Base-by-base conservation (phyloP, 2,888 invertebrate species). In the Amphipoea oculea region DNA sequence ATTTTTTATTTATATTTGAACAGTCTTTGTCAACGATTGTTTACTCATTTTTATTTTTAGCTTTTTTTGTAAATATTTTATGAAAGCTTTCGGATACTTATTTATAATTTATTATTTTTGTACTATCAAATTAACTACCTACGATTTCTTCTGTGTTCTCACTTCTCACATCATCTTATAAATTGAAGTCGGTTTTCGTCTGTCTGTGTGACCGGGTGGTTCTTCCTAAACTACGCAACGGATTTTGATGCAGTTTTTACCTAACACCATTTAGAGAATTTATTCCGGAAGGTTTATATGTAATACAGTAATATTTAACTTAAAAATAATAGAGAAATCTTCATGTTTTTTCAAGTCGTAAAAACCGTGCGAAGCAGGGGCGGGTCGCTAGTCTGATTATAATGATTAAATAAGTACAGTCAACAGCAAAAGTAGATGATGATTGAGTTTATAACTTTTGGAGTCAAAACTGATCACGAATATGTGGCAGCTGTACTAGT, bases 11-110 rank as follows among this genome's bases (percentile, higher is more conserved):
- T 71, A n/a, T 54, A 70, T 81, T 85, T 81, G 60, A 65, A 65
- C 60, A 66, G 17, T 67, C 70, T 81, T 82, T 82, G 86, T 82
- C 76, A 62, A 75, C 3, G 2, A 65, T 57, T 79, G 63, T 63
- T 57, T 48, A 57, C n/a, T 57, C 66, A 63, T 72, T 23, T 82
- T 48, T 81, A 60, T 73, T 82, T 69, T 81, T 80, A 57, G 4
- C 7, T n/a, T 48, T 14, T 63, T 57, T 29, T 1, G 36, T 68
- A 12, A 70, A 36, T 20, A 29, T 51, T 60, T 42, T 23, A 62
- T n/a, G 20, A 48, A 60, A 40, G 5, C 14, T 75, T 60, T 45
- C 0, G 14, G 29, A 17, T 63, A 40, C 4, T 40, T 40, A 57
- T 57, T 66, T 57, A n/a, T 42, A 17, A 54, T 42, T n/a, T 0